Evolutionary conservation across 2,888 invertebrate genomes (phyloP).

Genomic region (Podabrus alpinus): DNA sequence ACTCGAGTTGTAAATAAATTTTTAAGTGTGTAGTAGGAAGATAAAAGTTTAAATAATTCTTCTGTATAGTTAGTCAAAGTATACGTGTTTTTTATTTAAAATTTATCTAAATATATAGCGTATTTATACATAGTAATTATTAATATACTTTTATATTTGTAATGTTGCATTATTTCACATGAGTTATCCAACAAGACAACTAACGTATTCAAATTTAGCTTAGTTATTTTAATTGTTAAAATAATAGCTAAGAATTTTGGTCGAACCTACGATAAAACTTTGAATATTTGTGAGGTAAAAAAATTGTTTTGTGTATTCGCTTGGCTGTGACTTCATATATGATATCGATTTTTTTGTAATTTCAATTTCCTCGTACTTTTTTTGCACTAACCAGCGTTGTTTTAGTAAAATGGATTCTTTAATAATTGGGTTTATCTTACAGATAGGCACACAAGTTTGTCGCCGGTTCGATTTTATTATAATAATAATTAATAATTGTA

Average conservation of each 20-base stretch:
- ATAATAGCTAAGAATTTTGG: constrained; percentile 18
- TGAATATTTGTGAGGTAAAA: constrained; percentile 11
- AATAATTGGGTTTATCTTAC: neutral
- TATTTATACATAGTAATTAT: constrained; percentile 11
- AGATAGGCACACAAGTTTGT: neutral
- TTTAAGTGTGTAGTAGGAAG: neutral
- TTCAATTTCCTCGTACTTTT: neutral
- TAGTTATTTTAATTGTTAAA: constrained; percentile 28
- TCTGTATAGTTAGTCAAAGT: constrained; percentile 28
- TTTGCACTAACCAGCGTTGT: neutral
- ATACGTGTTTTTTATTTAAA: constrained; percentile 24
- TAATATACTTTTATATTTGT: constrained; percentile 19
- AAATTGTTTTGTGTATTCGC: neutral
- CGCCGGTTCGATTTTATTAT: neutral
- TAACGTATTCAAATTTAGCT: constrained; percentile 21
- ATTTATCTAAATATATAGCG: neutral
- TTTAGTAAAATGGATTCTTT: neutral
- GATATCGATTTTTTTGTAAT: neutral
- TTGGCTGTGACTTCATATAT: neutral
- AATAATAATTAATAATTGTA: neutral
- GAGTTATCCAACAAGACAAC: neutral
- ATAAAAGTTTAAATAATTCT: neutral
- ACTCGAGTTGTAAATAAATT: neutral
- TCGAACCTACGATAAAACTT: constrained; percentile 16
- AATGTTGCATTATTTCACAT: constrained; percentile 10